Percentiles rank a stretch among this genome's conserved stretches.
These are phyloP conservation scores for Drosophila dunni DNA, from an alignment of 1,140 invertebrate genomes.

Conservation along the genomic window DNA sequence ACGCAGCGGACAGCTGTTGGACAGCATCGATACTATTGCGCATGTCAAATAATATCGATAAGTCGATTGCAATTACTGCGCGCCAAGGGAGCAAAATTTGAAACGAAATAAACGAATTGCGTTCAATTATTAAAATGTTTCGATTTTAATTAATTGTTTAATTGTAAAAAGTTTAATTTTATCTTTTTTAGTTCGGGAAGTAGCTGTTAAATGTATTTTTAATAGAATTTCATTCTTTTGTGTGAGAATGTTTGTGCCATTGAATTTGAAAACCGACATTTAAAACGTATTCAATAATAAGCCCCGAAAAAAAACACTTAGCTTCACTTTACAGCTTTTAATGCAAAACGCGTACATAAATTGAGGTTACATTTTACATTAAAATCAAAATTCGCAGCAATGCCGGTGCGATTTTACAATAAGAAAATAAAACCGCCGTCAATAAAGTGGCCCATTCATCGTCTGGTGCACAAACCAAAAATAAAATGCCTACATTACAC, in stretches of 20 bases:
- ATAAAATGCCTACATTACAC: conserved; percentile 34
- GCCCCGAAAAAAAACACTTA: conserved; percentile 27
- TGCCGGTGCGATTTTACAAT: background rate
- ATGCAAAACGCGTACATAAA: conserved; percentile 18
- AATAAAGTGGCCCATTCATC: conserved; percentile 24
- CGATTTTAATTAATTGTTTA: background rate
- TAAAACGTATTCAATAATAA: conserved; percentile 13
- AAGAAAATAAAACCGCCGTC: conserved; percentile 7
- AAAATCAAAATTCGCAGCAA: conserved; percentile 47
- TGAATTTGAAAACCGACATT: background rate
- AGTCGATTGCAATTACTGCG: conserved; percentile 4
- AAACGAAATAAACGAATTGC: conserved; percentile 23
- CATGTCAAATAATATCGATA: conserved; percentile 60
- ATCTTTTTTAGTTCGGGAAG: background rate
- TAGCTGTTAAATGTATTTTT: background rate
- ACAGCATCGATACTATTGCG: conserved; percentile 53
- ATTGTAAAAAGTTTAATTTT: background rate
- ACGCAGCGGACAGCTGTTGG: conserved; percentile 56
- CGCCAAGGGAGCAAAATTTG: conserved; percentile 22
- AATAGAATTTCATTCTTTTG: background rate
- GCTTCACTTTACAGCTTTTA: background rate
- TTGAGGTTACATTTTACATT: conserved; percentile 45
- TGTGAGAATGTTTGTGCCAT: background rate
- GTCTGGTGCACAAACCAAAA: conserved; percentile 39
- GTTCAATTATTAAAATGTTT: background rate